Percentiles rank a stretch among this genome's conserved stretches.
Evolutionary conservation across 37 sponge, comb jelly and placozoan species (phyloP).

Genomic region (Hormiphora californensis): DNA sequence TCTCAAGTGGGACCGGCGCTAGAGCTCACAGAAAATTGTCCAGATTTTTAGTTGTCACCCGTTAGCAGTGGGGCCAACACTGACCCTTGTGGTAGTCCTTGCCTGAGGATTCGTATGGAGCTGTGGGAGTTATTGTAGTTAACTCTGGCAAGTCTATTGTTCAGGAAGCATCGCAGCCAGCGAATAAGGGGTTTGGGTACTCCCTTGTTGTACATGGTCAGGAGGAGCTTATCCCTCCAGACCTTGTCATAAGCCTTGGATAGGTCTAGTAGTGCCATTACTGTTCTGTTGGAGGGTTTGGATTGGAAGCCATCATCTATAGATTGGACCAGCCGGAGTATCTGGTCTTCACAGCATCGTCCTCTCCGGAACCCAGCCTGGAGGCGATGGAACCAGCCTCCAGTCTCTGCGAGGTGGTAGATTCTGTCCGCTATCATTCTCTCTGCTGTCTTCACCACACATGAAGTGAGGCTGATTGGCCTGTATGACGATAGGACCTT

Average conservation of each 20-base stretch:
- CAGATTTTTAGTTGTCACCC: no score
- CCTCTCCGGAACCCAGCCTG: not conserved
- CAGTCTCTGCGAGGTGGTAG: not conserved
- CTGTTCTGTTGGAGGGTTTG: not conserved
- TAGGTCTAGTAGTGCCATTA: not conserved
- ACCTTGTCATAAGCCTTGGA: slow-evolving; percentile 2
- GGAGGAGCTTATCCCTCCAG: not conserved
- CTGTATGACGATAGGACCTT: not conserved
- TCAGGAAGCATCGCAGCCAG: not conserved
- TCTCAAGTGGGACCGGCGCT: no score
- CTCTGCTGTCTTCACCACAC: not conserved
- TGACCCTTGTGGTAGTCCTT: not conserved
- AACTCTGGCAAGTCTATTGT: not conserved
- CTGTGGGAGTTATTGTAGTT: not conserved
- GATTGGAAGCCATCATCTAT: not conserved
- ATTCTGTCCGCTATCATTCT: not conserved
- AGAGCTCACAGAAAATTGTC: no score
- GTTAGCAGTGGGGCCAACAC: not conserved
- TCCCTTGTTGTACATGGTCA: not conserved
- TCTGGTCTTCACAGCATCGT: not conserved
- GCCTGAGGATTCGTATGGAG: not conserved
- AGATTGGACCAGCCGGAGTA: not conserved
- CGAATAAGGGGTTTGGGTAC: not conserved
- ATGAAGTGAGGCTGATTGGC: not conserved
- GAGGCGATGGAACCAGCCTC: not conserved